Percentiles rank a stretch among this genome's conserved stretches.
These are phyloP conservation scores for Timema cristinae DNA, from an alignment of 2,888 invertebrate species.

Conservation along the genomic window DNA sequence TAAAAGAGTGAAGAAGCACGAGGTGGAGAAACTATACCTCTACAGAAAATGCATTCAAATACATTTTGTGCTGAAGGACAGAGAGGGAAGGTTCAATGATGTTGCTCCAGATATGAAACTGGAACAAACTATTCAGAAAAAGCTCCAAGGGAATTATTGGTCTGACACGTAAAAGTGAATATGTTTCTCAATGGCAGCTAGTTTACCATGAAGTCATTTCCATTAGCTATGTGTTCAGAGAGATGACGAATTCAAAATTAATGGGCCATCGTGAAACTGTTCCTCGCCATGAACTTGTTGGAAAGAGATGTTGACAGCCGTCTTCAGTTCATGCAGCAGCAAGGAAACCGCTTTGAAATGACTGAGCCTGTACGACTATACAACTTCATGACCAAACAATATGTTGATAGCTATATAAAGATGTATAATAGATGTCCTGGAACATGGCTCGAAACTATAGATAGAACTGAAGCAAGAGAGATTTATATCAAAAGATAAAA, in stretches of 20 bases:
- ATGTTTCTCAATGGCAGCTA: conserved; percentile 3
- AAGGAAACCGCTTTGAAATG: not conserved
- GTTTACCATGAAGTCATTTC: conserved; percentile 4
- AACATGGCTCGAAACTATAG: not conserved
- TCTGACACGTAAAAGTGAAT: conserved; percentile 1
- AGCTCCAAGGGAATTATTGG: not conserved
- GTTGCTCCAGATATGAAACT: conserved; percentile 2
- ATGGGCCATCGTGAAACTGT: not conserved
- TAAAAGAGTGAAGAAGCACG: not conserved
- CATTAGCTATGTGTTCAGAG: not conserved
- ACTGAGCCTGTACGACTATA: not conserved
- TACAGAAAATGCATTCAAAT: not conserved
- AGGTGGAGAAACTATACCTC: not conserved
- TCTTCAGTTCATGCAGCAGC: too few species aligned
- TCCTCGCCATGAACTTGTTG: too few species aligned
- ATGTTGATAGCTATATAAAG: not conserved
- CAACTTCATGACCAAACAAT: not conserved
- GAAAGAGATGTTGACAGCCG: too few species aligned
- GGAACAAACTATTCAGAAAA: conserved; percentile 1
- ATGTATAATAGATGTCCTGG: not conserved
- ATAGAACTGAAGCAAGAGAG: not conserved
- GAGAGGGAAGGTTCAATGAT: not conserved
- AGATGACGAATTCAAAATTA: not conserved
- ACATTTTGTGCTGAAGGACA: not conserved
- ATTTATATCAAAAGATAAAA: not conserved